These are phyloP conservation scores for Acronicta alni DNA, from an alignment of 2,888 invertebrate species.

Conservation along the genomic window DNA sequence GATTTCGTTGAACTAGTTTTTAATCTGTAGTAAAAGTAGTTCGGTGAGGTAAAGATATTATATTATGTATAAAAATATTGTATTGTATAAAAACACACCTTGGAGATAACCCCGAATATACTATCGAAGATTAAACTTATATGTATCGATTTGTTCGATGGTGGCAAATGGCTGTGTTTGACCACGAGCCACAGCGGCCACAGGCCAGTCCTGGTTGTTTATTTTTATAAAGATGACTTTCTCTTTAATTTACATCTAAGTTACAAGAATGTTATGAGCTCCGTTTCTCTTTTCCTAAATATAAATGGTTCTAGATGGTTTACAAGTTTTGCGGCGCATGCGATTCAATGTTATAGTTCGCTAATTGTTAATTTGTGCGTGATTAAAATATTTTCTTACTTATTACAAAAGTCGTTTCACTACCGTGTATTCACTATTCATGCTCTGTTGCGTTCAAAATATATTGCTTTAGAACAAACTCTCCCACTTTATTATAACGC, in stretches of 20 bases:
- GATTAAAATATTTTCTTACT: slow-evolving; percentile 36
- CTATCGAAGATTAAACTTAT: slow-evolving; percentile 12
- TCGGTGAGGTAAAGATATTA: slow-evolving; percentile 15
- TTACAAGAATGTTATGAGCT: slow-evolving; percentile 24
- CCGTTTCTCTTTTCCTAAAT: slow-evolving; percentile 26
- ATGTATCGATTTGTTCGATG: slow-evolving; percentile 19
- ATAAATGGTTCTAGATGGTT: slow-evolving; percentile 13
- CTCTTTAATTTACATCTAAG: slow-evolving; percentile 43
- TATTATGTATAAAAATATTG: slow-evolving; percentile 2
- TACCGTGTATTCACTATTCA: slow-evolving; percentile 44
- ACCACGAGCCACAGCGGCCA: slow-evolving; percentile 1
- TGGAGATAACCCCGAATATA: slow-evolving; percentile 11
- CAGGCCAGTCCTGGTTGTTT: slow-evolving; percentile 34
- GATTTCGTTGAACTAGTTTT: slow-evolving; percentile 33
- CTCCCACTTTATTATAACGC: slow-evolving; percentile 12
- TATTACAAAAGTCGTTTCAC: slow-evolving; percentile 26
- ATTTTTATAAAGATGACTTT: slow-evolving; percentile 46
- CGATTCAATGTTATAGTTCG: slow-evolving; percentile 11
- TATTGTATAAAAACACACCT: slow-evolving; percentile 11
- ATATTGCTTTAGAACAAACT: slow-evolving; percentile 28
- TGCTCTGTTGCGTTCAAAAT: slow-evolving; percentile 42
- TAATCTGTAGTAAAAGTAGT: slow-evolving; percentile 38
- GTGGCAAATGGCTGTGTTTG: not conserved
- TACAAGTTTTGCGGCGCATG: slow-evolving; percentile 13
- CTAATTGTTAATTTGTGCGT: slow-evolving; percentile 18